phyloP scores from a whole-genome alignment of 2,113 vertebrate species.

The Cryptotis parvus region DNA sequence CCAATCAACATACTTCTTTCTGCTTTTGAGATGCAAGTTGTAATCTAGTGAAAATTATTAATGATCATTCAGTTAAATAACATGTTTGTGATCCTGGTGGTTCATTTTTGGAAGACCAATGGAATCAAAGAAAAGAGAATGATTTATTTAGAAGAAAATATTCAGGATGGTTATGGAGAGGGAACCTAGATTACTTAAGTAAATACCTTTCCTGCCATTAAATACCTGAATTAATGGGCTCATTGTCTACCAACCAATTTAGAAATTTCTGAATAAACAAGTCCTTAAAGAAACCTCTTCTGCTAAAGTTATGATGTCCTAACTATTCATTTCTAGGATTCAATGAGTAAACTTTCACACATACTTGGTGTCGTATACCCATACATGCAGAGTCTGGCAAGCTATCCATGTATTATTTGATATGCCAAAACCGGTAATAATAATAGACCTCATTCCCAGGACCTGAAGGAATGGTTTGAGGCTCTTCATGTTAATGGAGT shows the following conservation, averaged over 20 bases:
- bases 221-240: not conserved
- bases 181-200: not conserved
- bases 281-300: not conserved
- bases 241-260: not conserved
- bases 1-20: not conserved
- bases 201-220: not conserved
- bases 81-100: not conserved
- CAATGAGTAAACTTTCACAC: too few relatives aligned
- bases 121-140: not conserved
- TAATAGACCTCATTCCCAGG: too few relatives aligned
- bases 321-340: not conserved
- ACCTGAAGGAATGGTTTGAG: too few relatives aligned
- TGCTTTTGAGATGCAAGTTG: not conserved
- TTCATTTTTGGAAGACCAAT: not conserved
- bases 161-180: not conserved
- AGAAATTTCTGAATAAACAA: constrained; percentile 3
- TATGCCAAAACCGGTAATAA: too few relatives aligned
- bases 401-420: too few relatives aligned
- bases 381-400: too few relatives aligned
- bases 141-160: constrained; percentile 38
- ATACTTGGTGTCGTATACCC: too few relatives aligned
- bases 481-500: too few relatives aligned
- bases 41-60: not conserved
- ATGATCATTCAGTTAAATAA: not conserved
- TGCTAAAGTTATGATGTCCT: not conserved